Percentiles rank a stretch among this genome's conserved stretches.
Evolutionary conservation across 1,140 invertebrate genomes (phyloP).

Genomic region (Pseudomyrmex gracilis): DNA sequence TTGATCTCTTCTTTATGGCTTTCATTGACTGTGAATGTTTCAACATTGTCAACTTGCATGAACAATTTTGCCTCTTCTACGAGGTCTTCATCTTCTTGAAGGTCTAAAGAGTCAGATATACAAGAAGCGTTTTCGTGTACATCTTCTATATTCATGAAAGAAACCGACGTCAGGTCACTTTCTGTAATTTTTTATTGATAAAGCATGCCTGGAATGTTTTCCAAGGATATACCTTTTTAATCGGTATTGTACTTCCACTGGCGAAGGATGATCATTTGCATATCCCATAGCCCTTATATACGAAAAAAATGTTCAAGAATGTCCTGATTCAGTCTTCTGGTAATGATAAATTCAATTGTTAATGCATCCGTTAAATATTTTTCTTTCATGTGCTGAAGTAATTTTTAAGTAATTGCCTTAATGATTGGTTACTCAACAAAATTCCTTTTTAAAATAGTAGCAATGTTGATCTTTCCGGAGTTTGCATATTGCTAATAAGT

Average conservation of each 20-base stretch:
- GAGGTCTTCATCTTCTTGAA: not conserved
- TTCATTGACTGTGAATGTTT: too few species aligned
- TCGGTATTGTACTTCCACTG: not conserved
- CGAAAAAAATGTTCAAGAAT: not conserved
- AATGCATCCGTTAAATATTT: not conserved
- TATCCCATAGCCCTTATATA: not conserved
- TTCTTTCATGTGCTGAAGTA: not conserved
- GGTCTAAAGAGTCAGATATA: not conserved
- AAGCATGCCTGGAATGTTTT: not conserved
- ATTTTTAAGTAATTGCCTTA: slow-evolving; percentile 1
- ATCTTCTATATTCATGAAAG: slow-evolving; percentile 1
- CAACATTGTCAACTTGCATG: not conserved
- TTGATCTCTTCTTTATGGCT: too few species aligned
- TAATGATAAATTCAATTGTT: not conserved
- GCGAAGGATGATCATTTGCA: not conserved
- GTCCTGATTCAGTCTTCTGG: not conserved
- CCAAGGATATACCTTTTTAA: not conserved
- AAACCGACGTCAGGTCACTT: not conserved
- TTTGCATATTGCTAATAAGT: not conserved
- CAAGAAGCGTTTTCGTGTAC: not conserved
- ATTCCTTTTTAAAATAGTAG: not conserved
- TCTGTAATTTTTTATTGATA: not conserved
- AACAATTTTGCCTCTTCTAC: not conserved
- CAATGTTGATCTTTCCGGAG: not conserved
- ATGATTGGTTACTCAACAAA: not conserved